phyloP scores from a whole-genome alignment of 1,140 invertebrate species.

The Subanguina moxae region DNA sequence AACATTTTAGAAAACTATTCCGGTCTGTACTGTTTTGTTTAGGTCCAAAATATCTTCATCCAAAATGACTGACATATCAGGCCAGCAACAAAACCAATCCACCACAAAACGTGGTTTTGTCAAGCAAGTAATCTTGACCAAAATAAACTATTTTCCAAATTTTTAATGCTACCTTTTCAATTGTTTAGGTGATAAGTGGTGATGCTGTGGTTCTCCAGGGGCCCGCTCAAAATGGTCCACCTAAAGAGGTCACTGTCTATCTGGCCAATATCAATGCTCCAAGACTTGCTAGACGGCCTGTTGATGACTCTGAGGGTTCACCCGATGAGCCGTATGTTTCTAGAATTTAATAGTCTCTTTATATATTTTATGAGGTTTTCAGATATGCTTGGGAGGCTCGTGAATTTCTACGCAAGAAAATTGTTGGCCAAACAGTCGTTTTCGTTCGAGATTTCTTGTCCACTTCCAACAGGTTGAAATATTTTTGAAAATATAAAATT shows the following conservation, averaged over 20 bases:
- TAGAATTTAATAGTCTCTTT: background rate
- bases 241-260: slow-evolving; percentile 81
- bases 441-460: slow-evolving; percentile 66
- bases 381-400: slow-evolving; percentile 92
- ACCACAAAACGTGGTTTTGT: slow-evolving; percentile 44
- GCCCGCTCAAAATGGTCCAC: slow-evolving; percentile 72
- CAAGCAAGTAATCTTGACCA: slow-evolving; percentile 30
- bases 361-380: slow-evolving; percentile 47
- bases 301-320: slow-evolving; percentile 65
- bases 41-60: too few relatives aligned
- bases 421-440: slow-evolving; percentile 80
- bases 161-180: background rate
- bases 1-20: too few relatives aligned
- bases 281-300: slow-evolving; percentile 74
- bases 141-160: background rate
- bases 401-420: slow-evolving; percentile 83
- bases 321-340: slow-evolving; percentile 36
- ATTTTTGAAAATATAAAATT: background rate
- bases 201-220: slow-evolving; percentile 82
- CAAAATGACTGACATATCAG: slow-evolving; percentile 1
- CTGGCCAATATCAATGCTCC: slow-evolving; percentile 86
- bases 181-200: slow-evolving; percentile 77
- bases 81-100: background rate
- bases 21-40: too few relatives aligned
- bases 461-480: slow-evolving; percentile 62